phyloP scores from a whole-genome alignment of 2,888 invertebrate species.

The Chymomyza caudatula region DNA sequence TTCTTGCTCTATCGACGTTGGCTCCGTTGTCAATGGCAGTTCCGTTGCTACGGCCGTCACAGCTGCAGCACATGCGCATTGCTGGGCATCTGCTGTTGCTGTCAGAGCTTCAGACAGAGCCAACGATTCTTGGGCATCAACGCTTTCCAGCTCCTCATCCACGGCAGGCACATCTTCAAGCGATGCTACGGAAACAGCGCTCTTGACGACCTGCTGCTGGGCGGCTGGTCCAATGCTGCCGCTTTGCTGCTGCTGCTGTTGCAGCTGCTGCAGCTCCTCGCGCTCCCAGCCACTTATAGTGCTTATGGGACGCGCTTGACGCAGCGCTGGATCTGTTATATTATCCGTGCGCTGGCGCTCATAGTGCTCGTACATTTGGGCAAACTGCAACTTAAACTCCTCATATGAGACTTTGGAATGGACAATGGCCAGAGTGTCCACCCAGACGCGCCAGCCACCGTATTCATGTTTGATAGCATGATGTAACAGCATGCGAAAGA shows the following conservation, averaged over 20 bases:
- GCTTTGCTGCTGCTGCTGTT: constrained; percentile 62
- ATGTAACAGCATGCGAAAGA: constrained; percentile 97
- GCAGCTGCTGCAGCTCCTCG: constrained; percentile 78
- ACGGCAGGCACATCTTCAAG: constrained; percentile 73
- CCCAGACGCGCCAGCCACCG: constrained; percentile 99
- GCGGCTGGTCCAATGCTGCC: constrained; percentile 29
- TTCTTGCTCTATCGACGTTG: background rate
- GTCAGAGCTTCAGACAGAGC: constrained; percentile 21
- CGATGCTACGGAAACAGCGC: constrained; percentile 61
- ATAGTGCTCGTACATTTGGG: constrained; percentile 98
- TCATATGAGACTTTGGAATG: constrained; percentile 99
- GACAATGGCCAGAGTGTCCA: constrained; percentile 98
- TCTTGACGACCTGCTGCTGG: constrained; percentile 30
- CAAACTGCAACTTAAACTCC: constrained; percentile 97
- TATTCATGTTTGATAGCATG: constrained; percentile 99
- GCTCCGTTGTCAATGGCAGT: constrained; percentile 33
- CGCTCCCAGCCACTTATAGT: constrained; percentile 97
- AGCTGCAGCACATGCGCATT: constrained; percentile 9
- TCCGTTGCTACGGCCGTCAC: constrained; percentile 14
- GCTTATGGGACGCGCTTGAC: constrained; percentile 95
- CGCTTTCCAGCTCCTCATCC: constrained; percentile 47
- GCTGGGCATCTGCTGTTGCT: background rate
- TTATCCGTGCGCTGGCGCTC: constrained; percentile 95
- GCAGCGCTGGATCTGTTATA: constrained; percentile 94
- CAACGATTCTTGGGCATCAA: constrained; percentile 44